Evolutionary conservation across 1,140 invertebrate genomes (phyloP), one percentile per base, ranked within the genome.

Genomic region (Leptinotarsa lineolata): DNA sequence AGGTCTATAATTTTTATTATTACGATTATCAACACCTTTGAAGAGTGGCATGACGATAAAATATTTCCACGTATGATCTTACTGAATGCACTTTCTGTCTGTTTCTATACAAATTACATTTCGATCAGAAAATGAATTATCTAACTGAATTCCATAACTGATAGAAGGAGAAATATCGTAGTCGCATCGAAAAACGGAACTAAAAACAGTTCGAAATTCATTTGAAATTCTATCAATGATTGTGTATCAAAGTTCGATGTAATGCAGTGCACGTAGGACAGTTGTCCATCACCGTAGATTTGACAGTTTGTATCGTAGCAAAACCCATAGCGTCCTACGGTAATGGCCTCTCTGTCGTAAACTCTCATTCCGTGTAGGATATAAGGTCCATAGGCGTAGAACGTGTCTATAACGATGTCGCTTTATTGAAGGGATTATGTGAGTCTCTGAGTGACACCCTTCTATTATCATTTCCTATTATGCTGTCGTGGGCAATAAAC

Each of bases 281-380:
- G 78, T 77, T 79, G 78, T 79, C 78, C 78, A 79, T 79, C 78
- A 79, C 71, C 74, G 67, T 65, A 73, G 66, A 73, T 76, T 79
- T 79, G 77, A 76, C 77, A 76, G 77, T 74, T 79, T 76, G 75
- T 74, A 73, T 77, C 77, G 73, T 76, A 72, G 77, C 74, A 72
- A 76, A 77, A 76, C 72, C 74, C 74, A 60, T 72, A 72, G 72
- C 68, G 67, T 72, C 61, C 72, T 74, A 69, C 73, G 72, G 74
- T 78, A 79, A 79, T 74, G 73, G 69, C 75, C 78, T 70, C 22
- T 48, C 73, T 75, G 74, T 75, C 79, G 80, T 81, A 81, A 81
- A 81, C 75, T 81, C 74, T 80, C 79, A 80, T 81, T 79, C 77
- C 30, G 54, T 68, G 46, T 64, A 48, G 69, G 30, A 70, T 78